Evolutionary conservation across 2,113 vertebrate genomes (phyloP), one percentile per base, ranked within the genome.

Genomic region (Dissostichus mawsoni): DNA sequence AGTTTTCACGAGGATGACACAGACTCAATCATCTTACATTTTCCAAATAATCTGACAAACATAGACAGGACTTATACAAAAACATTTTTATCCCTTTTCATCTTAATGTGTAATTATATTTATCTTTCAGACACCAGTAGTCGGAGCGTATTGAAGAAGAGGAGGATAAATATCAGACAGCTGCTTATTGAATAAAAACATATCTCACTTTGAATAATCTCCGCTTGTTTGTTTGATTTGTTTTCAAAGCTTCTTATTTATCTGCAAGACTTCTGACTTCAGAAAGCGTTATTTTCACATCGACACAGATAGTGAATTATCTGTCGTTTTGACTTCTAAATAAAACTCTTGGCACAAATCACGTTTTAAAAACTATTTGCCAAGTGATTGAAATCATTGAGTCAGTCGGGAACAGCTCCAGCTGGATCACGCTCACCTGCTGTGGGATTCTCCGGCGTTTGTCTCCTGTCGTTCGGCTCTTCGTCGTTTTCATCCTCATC

Each of bases 401-500:
- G 23, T 55, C 20, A 33, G 62, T 58, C 9, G 11, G 55, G 18
- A 50, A 5, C 18, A 5, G 5, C 50, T 3, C 2, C 18, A 23
- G n/a, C 3, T 29, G 8, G n/a, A 50, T 33, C 33, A 57, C 8
- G 8, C 85, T 81, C 63, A 97, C 97, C 95, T 86, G 95, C 93
- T 45, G 88, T 91, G 66, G 82, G 83, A 69, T 91, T 94, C 86
- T 96, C 96, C 65, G 94, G 92, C 0, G 92, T 93, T 66, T 93
- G 95, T 2, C 93, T 95, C 0, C 93, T 93, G 29, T 86, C 89
- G 17, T 95, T 95, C 36, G 94, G 94, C 69, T 96, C 95, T 13
- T 94, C 93, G 11, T 95, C 93, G 3, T 94, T 92, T 25, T 95
- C 94, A 1, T 95, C 95, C 52, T 95, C 95, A 0, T 93, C 86